Conservation (phyloP, 2,797 vertebrate species). For the Hephaestus fuliginosus region DNA sequence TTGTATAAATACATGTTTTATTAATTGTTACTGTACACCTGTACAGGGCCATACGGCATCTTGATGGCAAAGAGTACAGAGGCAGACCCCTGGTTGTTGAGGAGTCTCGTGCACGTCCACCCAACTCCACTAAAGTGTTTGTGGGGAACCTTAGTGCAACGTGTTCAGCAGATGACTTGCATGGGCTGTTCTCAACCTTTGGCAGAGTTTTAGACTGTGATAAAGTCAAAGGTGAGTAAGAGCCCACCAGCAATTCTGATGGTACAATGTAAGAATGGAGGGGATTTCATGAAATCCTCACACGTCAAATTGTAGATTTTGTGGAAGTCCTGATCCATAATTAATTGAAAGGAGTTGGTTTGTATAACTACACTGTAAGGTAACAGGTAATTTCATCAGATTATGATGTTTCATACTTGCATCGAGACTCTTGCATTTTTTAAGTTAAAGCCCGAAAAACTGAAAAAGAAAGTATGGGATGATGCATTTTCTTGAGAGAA, state of each 20-base stretch:
- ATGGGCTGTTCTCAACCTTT: constrained; percentile 92
- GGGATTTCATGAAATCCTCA: background rate
- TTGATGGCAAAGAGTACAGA: constrained; percentile 94
- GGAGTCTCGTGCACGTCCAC: constrained; percentile 92
- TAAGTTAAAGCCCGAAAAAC: background rate
- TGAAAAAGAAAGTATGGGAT: background rate
- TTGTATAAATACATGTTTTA: background rate
- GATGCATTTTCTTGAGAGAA: background rate
- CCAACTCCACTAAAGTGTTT: constrained; percentile 98
- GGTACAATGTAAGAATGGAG: background rate
- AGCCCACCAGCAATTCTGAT: background rate
- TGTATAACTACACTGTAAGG: background rate
- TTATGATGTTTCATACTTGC: background rate
- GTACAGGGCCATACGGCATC: constrained; percentile 89
- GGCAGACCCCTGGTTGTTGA: constrained; percentile 94
- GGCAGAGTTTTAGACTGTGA: constrained; percentile 97
- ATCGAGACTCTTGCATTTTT: background rate
- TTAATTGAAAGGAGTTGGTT: background rate
- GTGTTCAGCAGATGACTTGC: constrained; percentile 93
- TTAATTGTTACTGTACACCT: background rate
- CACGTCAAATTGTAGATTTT: background rate
- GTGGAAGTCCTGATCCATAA: background rate
- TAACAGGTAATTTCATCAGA: background rate
- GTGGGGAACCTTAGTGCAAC: constrained; percentile 95
- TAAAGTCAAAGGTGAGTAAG: constrained; percentile 94